Percentiles rank a stretch among this genome's conserved stretches.
Evolutionary conservation across 30 jellyfish, hydroid and myxozoan genomes (phyloP).

Genomic region (Cassiopea xamachana): DNA sequence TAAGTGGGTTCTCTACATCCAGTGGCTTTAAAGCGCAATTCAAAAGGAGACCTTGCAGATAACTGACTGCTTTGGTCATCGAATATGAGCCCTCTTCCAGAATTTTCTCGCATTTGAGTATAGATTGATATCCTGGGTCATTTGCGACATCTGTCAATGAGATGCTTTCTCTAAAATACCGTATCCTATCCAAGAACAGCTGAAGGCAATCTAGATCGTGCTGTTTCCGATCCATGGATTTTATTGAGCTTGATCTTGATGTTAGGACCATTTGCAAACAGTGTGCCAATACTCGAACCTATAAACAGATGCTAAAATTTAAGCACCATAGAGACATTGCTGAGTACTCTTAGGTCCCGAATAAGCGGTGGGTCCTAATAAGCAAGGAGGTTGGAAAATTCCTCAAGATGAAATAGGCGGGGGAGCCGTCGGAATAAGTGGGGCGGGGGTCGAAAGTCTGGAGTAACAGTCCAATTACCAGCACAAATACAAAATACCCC

Average conservation of each 20-base stretch:
- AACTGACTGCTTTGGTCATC: constrained; percentile 71
- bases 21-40: constrained; percentile 58
- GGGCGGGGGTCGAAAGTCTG: too few species aligned
- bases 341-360: neutral
- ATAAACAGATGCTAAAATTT: neutral
- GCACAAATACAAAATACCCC: too few species aligned
- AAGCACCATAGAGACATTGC: neutral
- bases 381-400: too few species aligned
- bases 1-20: constrained; percentile 77
- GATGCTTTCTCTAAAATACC: constrained; percentile 68
- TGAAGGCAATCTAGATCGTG: constrained; percentile 78
- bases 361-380: neutral
- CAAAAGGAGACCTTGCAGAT: constrained; percentile 77
- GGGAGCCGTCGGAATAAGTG: too few species aligned
- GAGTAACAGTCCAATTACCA: too few species aligned
- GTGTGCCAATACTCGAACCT: constrained; percentile 90
- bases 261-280: constrained; percentile 76
- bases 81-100: constrained; percentile 83
- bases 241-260: constrained; percentile 66
- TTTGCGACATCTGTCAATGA: constrained; percentile 50
- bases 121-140: constrained; percentile 50
- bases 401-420: too few species aligned
- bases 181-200: constrained; percentile 79
- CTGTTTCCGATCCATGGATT: constrained; percentile 75
- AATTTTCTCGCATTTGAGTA: constrained; percentile 76